A percentile compares a stretch with the other conserved stretches of the same genome.
Evolutionary conservation across 2,113 vertebrate genomes (phyloP).

Genomic region (Clinocottus analis): DNA sequence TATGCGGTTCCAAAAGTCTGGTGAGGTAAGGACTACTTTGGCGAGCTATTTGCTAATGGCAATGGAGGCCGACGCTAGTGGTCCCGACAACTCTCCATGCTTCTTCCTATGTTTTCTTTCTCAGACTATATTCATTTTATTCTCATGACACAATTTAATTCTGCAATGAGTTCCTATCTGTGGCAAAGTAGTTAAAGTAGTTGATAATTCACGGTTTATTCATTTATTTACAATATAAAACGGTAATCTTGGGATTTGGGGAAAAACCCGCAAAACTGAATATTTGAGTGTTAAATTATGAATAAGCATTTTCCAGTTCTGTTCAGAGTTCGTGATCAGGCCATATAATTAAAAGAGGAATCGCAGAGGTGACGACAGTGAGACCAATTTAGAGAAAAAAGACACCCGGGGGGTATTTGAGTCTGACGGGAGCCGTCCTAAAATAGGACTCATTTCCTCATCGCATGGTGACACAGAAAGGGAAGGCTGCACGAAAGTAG

Average conservation of each 20-base stretch:
- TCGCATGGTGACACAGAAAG: not conserved
- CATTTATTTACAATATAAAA: not conserved
- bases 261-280: not conserved
- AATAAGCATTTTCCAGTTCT: not conserved
- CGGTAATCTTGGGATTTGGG: not conserved
- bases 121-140: not conserved
- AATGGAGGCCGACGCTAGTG: too few species aligned
- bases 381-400: slow-evolving; percentile 17
- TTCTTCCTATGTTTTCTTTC: not conserved
- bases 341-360: slow-evolving; percentile 2
- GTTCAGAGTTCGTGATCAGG: not conserved
- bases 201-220: not conserved
- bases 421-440: not conserved
- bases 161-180: not conserved
- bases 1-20: not conserved
- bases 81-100: not conserved
- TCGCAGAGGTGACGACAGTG: not conserved
- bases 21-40: not conserved
- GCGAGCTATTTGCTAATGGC: not conserved
- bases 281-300: not conserved
- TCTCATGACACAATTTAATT: not conserved
- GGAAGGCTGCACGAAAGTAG: not conserved
- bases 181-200: not conserved
- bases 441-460: slow-evolving; percentile 36
- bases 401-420: slow-evolving; percentile 12